A percentile compares a stretch with the other conserved stretches of the same genome.
Conservation (phyloP, 2,113 vertebrate species). For the Parotia lawesii region DNA sequence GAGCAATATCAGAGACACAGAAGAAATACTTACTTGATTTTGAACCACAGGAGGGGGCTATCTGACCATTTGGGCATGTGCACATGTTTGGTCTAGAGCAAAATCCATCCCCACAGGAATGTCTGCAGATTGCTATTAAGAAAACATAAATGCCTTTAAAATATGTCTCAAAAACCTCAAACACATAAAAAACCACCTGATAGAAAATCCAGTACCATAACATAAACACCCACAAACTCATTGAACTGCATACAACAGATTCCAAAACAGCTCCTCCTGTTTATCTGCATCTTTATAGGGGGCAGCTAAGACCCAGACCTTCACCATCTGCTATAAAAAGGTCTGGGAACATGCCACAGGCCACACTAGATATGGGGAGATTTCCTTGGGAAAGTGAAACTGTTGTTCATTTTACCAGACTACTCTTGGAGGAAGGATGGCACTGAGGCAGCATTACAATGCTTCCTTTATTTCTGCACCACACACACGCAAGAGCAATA, state of each 20-base stretch:
- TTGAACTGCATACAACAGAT: not conserved
- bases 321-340: not conserved
- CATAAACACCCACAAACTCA: not conserved
- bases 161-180: not conserved
- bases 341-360: not conserved
- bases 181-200: not conserved
- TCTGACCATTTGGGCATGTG: constrained; percentile 94
- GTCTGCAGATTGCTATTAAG: constrained; percentile 91
- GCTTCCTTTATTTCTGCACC: not conserved
- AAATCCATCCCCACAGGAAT: constrained; percentile 97
- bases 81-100: constrained; percentile 99
- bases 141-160: constrained; percentile 48
- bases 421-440: not conserved
- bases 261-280: not conserved
- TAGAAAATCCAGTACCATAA: not conserved
- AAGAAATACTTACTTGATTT: constrained; percentile 87
- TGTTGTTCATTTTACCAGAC: not conserved
- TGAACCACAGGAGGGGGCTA: constrained; percentile 91
- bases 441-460: not conserved
- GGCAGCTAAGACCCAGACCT: not conserved
- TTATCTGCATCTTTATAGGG: not conserved
- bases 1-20: not conserved
- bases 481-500: not conserved
- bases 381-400: not conserved
- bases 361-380: not conserved